Evolutionary conservation across 92 coral and sea anemone genomes (phyloP).

Genomic region (Paramuricea clavata): DNA sequence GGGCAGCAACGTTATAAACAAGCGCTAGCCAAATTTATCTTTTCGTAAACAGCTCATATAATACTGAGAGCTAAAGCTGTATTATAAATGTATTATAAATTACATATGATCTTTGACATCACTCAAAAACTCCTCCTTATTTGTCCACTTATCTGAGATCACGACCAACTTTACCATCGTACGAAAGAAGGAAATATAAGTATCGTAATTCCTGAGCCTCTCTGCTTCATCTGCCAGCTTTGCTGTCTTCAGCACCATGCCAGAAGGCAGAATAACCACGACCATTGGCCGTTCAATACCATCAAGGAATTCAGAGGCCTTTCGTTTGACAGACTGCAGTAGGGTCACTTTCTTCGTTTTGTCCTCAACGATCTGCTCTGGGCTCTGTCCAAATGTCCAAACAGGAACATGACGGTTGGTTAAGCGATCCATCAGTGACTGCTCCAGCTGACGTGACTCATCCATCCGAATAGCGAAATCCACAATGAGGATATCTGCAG

Average conservation of each 20-base stretch:
- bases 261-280: conserved; percentile 54
- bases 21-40: too few species aligned
- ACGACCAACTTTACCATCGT: conserved; percentile 64
- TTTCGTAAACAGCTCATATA: too few species aligned
- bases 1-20: too few species aligned
- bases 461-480: conserved; percentile 45
- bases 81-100: too few species aligned
- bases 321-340: conserved; percentile 45
- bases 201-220: conserved; percentile 59
- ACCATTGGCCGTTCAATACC: conserved; percentile 73
- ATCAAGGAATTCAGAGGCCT: conserved; percentile 48
- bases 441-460: background rate
- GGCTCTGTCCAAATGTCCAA: background rate
- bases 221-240: conserved; percentile 10
- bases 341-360: conserved; percentile 17
- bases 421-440: background rate
- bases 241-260: conserved; percentile 13
- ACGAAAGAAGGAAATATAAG: conserved; percentile 68
- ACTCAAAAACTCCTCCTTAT: conserved; percentile 38
- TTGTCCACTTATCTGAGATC: conserved; percentile 62
- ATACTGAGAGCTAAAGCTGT: too few species aligned
- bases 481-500: conserved; percentile 53
- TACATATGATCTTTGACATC: too few species aligned
- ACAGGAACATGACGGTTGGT: background rate
- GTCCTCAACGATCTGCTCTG: background rate